Evolutionary conservation across 2,888 invertebrate genomes (phyloP).

Genomic region (Sesia bembeciformis): DNA sequence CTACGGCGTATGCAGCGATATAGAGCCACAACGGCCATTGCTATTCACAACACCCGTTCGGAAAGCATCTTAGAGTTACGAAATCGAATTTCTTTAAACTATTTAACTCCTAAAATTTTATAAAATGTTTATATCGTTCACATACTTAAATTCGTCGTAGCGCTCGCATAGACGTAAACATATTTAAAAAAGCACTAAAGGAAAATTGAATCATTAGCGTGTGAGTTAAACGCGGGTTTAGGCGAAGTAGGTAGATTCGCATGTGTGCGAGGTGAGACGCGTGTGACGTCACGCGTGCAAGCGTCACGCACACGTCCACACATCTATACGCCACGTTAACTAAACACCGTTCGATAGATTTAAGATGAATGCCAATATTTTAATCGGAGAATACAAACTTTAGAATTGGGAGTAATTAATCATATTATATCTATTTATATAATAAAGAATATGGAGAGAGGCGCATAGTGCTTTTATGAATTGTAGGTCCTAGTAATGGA

Average conservation of each 20-base stretch:
- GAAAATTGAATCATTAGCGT: constrained; percentile 30
- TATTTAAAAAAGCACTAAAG: constrained; percentile 11
- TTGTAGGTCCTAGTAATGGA: constrained; percentile 65
- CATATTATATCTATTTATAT: constrained; percentile 69
- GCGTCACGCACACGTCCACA: constrained; percentile 11
- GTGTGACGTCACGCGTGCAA: constrained; percentile 1
- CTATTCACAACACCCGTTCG: too few relatives aligned
- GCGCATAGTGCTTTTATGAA: constrained; percentile 74
- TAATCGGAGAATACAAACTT: constrained; percentile 59
- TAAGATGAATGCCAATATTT: constrained; percentile 72
- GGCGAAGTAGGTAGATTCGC: constrained; percentile 36
- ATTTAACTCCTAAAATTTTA: constrained; percentile 56
- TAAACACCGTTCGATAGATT: constrained; percentile 47
- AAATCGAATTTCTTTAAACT: constrained; percentile 60
- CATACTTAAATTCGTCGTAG: constrained; percentile 42
- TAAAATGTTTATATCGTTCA: constrained; percentile 57
- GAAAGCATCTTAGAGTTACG: constrained; percentile 34
- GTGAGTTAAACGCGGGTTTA: constrained; percentile 29
- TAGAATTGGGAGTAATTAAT: constrained; percentile 68
- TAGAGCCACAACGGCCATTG: too few relatives aligned
- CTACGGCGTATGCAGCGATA: too few relatives aligned
- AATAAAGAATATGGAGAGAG: constrained; percentile 65
- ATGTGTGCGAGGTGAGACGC: constrained; percentile 17
- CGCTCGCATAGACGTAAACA: constrained; percentile 30
- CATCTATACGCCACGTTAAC: constrained; percentile 16